phyloP scores from a whole-genome alignment of 2,113 vertebrate genomes.

The Silurus meridionalis region DNA sequence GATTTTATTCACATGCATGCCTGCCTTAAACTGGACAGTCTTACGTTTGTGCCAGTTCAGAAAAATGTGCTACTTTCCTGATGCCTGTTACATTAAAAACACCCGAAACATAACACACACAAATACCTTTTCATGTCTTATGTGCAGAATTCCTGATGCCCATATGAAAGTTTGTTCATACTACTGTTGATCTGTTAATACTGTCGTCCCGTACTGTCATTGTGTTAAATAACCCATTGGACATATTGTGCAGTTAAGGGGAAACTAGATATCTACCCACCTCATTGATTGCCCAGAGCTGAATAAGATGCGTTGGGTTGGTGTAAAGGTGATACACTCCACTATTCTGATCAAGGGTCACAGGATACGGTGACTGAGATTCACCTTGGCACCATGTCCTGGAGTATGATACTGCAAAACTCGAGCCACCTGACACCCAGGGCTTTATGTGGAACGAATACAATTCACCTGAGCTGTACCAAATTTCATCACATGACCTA shows the following conservation, averaged over 20 bases:
- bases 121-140: neutral
- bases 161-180: conserved; percentile 22
- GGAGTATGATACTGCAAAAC: conserved; percentile 34
- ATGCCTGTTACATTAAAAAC: conserved; percentile 29
- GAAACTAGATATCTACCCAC: conserved; percentile 44
- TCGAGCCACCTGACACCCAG: conserved; percentile 15
- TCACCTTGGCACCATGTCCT: conserved; percentile 19
- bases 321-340: conserved; percentile 32
- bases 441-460: conserved; percentile 22
- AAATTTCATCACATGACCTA: conserved; percentile 8
- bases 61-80: neutral
- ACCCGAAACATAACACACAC: conserved; percentile 15
- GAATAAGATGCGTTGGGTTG: conserved; percentile 40
- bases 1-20: neutral
- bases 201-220: conserved; percentile 26
- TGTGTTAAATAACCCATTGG: conserved; percentile 38
- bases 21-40: neutral
- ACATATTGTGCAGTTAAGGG: conserved; percentile 30
- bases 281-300: conserved; percentile 37
- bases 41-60: neutral
- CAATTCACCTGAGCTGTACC: conserved; percentile 1
- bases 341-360: conserved; percentile 31
- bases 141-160: neutral
- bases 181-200: conserved; percentile 34
- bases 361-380: conserved; percentile 33